Evolutionary conservation across 2,888 invertebrate genomes (phyloP).

Genomic region (Rhogogaster chlorosoma): DNA sequence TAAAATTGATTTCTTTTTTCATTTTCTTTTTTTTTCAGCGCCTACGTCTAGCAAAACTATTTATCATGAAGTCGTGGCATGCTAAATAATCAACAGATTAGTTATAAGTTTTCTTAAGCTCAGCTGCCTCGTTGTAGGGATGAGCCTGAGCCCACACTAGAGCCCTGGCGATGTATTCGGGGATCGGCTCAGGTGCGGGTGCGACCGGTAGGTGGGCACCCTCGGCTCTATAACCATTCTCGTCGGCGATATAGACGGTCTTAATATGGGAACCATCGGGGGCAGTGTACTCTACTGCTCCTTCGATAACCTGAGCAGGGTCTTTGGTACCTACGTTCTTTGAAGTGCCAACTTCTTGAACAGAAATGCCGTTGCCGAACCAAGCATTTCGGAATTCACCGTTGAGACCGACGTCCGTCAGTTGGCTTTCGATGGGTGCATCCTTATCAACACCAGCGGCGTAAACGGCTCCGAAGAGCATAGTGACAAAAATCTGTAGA

Average conservation of each 20-base stretch:
- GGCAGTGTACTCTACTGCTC: not conserved
- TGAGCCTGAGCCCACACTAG: conserved; percentile 42
- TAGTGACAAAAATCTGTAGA: not conserved
- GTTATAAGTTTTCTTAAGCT: not conserved
- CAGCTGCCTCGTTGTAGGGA: conserved; percentile 42
- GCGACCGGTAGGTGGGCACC: conserved; percentile 25
- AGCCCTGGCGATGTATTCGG: conserved; percentile 31
- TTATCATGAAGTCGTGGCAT: not conserved
- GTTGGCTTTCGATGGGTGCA: conserved; percentile 30
- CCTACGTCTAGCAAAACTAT: not conserved
- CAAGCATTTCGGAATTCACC: conserved; percentile 41
- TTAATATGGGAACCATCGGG: conserved; percentile 2
- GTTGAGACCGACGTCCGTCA: conserved; percentile 16
- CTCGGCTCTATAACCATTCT: not conserved
- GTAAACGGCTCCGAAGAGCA: conserved; percentile 1
- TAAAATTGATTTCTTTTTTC: not conserved
- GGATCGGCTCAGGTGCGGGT: conserved; percentile 8
- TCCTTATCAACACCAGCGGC: not conserved
- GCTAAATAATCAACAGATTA: not conserved
- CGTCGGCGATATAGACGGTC: conserved; percentile 10
- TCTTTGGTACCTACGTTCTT: not conserved
- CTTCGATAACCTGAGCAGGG: conserved; percentile 20
- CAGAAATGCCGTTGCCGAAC: conserved; percentile 44
- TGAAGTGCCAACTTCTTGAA: conserved; percentile 33
- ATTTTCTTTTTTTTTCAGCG: not conserved